Evolutionary conservation across 2,888 invertebrate genomes (phyloP), one percentile per base, ranked within the genome.

Genomic region (Subacronicta megacephala): DNA sequence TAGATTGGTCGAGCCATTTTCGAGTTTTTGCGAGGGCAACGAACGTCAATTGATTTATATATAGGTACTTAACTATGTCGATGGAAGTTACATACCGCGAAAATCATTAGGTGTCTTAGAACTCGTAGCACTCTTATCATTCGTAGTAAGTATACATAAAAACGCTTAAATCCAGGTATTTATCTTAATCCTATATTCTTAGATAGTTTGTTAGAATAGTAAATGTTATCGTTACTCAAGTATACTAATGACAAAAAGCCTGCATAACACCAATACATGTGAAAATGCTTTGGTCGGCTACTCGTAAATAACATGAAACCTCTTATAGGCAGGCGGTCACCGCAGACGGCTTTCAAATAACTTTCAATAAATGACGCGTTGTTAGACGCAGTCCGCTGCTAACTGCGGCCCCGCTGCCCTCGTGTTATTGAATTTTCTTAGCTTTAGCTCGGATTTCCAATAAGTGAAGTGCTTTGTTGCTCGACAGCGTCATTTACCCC

Each of bases 341-440:
- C 77, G 79, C 80, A 81, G 81, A 82, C 80, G 78, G 80, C 75
- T 86, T 83, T 82, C 77, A 83, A 86, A 84, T 85, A 83, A 85
- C 82, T 84, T 83, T 78, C 82, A 83, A 84, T 84, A 85, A 84
- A 70, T 73, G 77, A 72, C 75, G 72, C 77, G 78, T 73, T 67
- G 74, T 77, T 73, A 75, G 68, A 73, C 49, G 65, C 68, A 61
- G 68, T 56, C 68, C 70, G 72, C 63, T 42, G 58, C 62, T 77
- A 69, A 66, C 73, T 68, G 70, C 58, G 74, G 70, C 71, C 74
- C 61, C 64, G 60, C 65, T 75, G 68, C 76, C 74, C 72, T 74
- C 71, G 75, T 78, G 78, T 82, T 87, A 87, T 85, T 83, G 80
- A 87, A 87, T 84, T 85, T 86, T 82, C 83, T 82, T 78, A 80